Percentiles rank a stretch among this genome's conserved stretches.
Evolutionary conservation across 1,140 invertebrate genomes (phyloP).

Genomic region (Polypedilum pembai): DNA sequence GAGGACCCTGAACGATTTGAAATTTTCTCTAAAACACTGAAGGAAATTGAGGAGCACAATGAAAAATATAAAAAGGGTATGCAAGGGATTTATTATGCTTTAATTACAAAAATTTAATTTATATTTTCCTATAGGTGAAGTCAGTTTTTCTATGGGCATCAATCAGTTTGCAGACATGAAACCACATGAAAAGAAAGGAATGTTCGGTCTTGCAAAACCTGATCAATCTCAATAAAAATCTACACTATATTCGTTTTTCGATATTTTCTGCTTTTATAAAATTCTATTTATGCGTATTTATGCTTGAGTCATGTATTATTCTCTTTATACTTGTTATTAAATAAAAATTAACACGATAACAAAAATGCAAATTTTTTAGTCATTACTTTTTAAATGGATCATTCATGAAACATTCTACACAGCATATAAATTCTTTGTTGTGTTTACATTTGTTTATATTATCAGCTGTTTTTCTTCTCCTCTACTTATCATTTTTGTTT

Average conservation of each 20-base stretch:
- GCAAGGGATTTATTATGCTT: too few species aligned
- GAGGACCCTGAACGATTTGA: background rate
- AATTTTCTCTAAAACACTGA: background rate
- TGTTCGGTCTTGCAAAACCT: background rate
- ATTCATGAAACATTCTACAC: background rate
- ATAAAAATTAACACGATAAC: background rate
- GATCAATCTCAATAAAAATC: background rate
- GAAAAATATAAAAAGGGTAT: background rate
- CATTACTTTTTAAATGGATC: background rate
- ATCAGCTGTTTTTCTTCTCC: background rate
- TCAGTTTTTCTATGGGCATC: background rate
- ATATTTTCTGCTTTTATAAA: too few species aligned
- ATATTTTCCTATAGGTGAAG: background rate
- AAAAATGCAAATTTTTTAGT: background rate
- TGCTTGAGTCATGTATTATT: background rate
- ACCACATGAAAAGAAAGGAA: background rate
- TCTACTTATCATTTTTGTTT: background rate
- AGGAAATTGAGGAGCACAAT: background rate
- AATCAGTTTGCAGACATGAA: background rate
- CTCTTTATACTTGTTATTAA: background rate
- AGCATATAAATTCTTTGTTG: background rate
- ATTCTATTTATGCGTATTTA: background rate
- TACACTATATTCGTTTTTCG: too few species aligned
- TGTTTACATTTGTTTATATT: background rate
- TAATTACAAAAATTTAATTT: too few species aligned